These are phyloP conservation scores for Equus quagga DNA, from an alignment of 2,113 vertebrate genomes.

Conservation along the genomic window DNA sequence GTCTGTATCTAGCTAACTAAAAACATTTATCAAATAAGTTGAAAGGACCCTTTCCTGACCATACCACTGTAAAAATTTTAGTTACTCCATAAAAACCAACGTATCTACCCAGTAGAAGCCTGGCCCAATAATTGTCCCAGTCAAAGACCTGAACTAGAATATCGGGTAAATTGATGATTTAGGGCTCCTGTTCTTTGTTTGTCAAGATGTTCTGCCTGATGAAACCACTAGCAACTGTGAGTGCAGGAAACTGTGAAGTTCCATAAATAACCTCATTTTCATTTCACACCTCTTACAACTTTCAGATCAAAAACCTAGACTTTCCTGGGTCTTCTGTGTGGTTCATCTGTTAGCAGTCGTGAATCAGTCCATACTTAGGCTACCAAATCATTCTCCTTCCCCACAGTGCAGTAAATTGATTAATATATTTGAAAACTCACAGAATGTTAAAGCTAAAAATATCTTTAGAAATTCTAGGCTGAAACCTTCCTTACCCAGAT, in stretches of 20 bases:
- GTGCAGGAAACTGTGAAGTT: not conserved
- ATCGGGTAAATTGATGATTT: not conserved
- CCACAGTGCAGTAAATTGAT: not conserved
- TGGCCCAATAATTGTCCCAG: not conserved
- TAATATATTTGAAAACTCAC: not conserved
- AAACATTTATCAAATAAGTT: not conserved
- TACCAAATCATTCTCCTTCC: not conserved
- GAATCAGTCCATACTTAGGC: not conserved
- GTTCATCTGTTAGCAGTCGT: not conserved
- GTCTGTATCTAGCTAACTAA: not conserved
- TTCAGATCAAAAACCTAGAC: conserved; percentile 44
- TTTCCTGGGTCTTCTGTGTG: not conserved
- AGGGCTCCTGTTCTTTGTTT: not conserved
- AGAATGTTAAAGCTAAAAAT: not conserved
- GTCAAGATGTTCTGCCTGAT: conserved; percentile 1
- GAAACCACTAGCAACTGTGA: conserved; percentile 34
- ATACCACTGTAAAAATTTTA: not conserved
- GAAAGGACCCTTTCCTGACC: not conserved
- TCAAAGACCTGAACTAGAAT: not conserved
- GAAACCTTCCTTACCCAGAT: not conserved
- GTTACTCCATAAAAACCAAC: not conserved
- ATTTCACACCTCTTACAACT: conserved; percentile 29
- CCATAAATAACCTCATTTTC: conserved; percentile 58
- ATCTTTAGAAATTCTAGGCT: not conserved
- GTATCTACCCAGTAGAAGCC: not conserved